These are phyloP conservation scores for Tipula unca DNA, from an alignment of 2,888 invertebrate genomes.

Conservation along the genomic window DNA sequence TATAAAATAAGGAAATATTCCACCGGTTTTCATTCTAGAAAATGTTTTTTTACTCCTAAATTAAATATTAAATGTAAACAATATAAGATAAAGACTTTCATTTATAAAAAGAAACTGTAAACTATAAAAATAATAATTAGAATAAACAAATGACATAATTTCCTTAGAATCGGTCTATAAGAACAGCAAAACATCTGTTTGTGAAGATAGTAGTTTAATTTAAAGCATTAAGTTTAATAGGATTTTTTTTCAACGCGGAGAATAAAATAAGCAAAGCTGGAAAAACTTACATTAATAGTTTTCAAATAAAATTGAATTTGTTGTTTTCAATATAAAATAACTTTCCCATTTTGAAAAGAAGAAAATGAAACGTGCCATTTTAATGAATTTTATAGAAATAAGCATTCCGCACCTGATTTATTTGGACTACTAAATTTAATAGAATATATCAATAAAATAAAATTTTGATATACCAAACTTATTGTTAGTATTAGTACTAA, in stretches of 20 bases:
- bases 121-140: background rate
- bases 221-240: background rate
- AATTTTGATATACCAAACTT: background rate
- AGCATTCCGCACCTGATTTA: no score
- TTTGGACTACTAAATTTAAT: background rate
- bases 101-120: background rate
- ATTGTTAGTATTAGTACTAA: background rate
- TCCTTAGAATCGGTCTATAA: background rate
- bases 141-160: background rate
- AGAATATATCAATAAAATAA: background rate
- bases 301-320: background rate
- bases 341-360: background rate
- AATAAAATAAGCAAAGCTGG: background rate
- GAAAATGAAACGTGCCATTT: no score
- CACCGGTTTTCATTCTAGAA: background rate
- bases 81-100: background rate
- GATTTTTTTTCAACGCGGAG: background rate
- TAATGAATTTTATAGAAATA: no score
- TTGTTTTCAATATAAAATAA: background rate
- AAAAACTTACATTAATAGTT: background rate
- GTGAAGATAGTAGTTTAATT: background rate
- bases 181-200: background rate
- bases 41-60: background rate
- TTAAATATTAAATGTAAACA: background rate
- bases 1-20: background rate